phyloP scores from a whole-genome alignment of 2,888 invertebrate genomes.

The Drosophila sordidula region DNA sequence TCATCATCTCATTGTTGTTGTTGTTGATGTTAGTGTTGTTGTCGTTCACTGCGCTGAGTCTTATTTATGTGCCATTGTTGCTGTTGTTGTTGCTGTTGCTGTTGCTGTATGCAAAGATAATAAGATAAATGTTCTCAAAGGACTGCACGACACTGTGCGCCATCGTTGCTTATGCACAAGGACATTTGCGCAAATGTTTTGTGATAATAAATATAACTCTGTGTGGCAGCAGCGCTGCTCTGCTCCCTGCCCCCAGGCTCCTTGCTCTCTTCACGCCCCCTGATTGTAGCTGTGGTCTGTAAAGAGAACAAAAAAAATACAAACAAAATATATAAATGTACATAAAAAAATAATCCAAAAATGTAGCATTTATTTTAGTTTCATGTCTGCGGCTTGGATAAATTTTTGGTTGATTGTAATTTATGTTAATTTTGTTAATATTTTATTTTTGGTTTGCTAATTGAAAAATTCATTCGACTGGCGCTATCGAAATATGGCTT shows the following conservation, averaged over 20 bases:
- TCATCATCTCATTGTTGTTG: slow-evolving; percentile 71
- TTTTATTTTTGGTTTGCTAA: slow-evolving; percentile 48
- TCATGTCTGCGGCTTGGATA: slow-evolving; percentile 47
- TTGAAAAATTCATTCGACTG: slow-evolving; percentile 47
- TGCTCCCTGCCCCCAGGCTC: slow-evolving; percentile 7
- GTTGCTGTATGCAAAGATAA: slow-evolving; percentile 76
- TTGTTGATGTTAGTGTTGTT: slow-evolving; percentile 36
- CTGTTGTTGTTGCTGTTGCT: slow-evolving; percentile 38
- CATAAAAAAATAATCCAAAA: slow-evolving; percentile 17
- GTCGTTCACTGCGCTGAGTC: slow-evolving; percentile 62
- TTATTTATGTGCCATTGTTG: slow-evolving; percentile 68
- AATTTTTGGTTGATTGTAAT: slow-evolving; percentile 60
- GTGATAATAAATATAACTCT: slow-evolving; percentile 80
- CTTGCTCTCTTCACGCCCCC: background rate
- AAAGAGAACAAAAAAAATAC: slow-evolving; percentile 21
- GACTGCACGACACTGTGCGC: slow-evolving; percentile 72
- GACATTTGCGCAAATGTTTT: slow-evolving; percentile 80
- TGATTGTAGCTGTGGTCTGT: slow-evolving; percentile 10
- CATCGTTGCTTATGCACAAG: slow-evolving; percentile 78
- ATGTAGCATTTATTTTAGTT: slow-evolving; percentile 54
- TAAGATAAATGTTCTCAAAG: slow-evolving; percentile 82
- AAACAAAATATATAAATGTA: background rate
- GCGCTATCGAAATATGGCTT: background rate
- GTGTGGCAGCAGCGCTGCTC: slow-evolving; percentile 60
- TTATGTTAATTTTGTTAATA: slow-evolving; percentile 57